Conservation (phyloP, 1,140 invertebrate genomes). For the Drosophila parvula region DNA sequence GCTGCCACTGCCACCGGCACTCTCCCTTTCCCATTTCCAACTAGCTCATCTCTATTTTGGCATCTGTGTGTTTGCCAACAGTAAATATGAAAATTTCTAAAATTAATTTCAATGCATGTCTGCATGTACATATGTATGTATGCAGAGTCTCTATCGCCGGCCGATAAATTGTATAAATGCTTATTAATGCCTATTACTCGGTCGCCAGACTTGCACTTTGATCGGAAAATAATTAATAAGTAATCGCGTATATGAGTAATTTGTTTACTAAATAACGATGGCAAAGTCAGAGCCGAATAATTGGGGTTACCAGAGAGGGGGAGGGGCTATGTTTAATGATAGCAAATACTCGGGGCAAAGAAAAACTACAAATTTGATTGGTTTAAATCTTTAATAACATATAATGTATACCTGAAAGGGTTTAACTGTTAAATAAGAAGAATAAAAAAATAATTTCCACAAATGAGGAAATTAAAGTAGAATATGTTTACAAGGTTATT, state of each 20-base stretch:
- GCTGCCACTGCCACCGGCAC: constrained; percentile 5
- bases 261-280: constrained; percentile 31
- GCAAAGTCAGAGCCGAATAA: neutral
- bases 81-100: constrained; percentile 58
- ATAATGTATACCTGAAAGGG: neutral
- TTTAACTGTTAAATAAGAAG: neutral
- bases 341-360: neutral
- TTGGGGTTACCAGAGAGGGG: neutral
- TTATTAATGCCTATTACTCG: constrained; percentile 46
- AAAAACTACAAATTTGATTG: neutral
- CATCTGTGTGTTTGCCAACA: constrained; percentile 43
- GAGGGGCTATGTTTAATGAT: constrained; percentile 3
- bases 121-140: constrained; percentile 11
- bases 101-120: constrained; percentile 56
- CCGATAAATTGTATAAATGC: constrained; percentile 50
- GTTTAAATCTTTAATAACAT: neutral
- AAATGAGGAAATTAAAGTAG: neutral
- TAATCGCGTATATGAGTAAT: constrained; percentile 40
- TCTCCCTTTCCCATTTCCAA: constrained; percentile 3
- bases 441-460: no score
- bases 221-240: constrained; percentile 43
- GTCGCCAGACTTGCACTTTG: constrained; percentile 57
- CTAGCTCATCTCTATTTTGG: constrained; percentile 31
- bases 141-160: constrained; percentile 10
- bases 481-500: neutral